These are phyloP conservation scores for Agelastica alni DNA, from an alignment of 2,888 invertebrate genomes.

Conservation along the genomic window DNA sequence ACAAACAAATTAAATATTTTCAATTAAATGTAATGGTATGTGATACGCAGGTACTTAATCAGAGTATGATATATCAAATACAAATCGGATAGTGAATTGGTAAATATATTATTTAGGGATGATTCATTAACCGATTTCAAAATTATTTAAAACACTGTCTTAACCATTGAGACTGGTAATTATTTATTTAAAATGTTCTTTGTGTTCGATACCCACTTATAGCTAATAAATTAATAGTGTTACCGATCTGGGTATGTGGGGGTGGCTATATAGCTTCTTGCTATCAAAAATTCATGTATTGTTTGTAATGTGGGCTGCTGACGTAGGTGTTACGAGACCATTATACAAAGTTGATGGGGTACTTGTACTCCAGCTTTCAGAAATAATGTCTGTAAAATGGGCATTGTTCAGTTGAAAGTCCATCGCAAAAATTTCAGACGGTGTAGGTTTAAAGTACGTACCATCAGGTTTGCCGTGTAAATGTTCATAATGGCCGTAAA, in stretches of 20 bases:
- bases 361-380: conserved; percentile 20
- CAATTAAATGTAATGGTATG: too few relatives aligned
- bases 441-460: conserved; percentile 10
- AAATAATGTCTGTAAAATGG: conserved; percentile 22
- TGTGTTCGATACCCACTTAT: conserved; percentile 10
- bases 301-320: conserved; percentile 19
- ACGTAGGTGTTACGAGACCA: conserved; percentile 22
- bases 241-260: conserved; percentile 4
- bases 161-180: too few relatives aligned
- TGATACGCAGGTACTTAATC: too few relatives aligned
- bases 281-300: conserved; percentile 18
- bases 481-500: too few relatives aligned
- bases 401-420: conserved; percentile 11
- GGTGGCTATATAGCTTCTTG: conserved; percentile 19
- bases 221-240: conserved; percentile 11
- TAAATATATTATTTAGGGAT: too few relatives aligned
- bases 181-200: too few relatives aligned
- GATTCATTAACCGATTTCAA: too few relatives aligned
- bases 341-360: conserved; percentile 20
- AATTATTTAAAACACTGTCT: too few relatives aligned
- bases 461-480: too few relatives aligned
- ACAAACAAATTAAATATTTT: too few relatives aligned
- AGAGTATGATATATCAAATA: too few relatives aligned
- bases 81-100: too few relatives aligned
- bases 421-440: conserved; percentile 4